Conservation (phyloP, 2,797 vertebrate species). For the Gallinago stenura region DNA sequence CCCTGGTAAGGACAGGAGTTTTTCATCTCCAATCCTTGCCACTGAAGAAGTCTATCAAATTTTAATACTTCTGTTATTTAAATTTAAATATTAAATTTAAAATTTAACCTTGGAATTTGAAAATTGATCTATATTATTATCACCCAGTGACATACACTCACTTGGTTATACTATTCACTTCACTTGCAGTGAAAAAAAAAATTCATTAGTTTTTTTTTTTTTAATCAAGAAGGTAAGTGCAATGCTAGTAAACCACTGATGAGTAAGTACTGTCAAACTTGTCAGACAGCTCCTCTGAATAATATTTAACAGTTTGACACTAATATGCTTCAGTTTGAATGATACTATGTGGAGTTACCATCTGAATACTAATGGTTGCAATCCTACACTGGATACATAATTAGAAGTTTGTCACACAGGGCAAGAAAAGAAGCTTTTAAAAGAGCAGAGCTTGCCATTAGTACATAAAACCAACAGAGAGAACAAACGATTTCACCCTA, state of each 20-base stretch:
- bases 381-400: not conserved
- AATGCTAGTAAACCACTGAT: not conserved
- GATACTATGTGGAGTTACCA: not conserved
- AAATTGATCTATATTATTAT: not conserved
- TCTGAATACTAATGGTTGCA: not conserved
- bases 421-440: not conserved
- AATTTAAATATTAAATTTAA: too few relatives aligned
- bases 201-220: not conserved
- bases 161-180: not conserved
- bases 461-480: not conserved
- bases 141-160: not conserved
- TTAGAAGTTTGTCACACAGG: not conserved
- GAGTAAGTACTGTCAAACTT: constrained; percentile 26
- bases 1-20: not conserved
- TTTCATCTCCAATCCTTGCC: not conserved
- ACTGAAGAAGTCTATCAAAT: not conserved
- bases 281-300: constrained; percentile 17
- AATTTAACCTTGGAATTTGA: not conserved
- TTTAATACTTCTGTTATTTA: not conserved
- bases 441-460: not conserved
- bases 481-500: not conserved
- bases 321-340: not conserved
- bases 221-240: not conserved
- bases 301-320: constrained; percentile 45
- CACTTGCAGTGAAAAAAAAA: not conserved